phyloP scores from a whole-genome alignment of 2,113 vertebrate genomes.

The Penelope pileata region DNA sequence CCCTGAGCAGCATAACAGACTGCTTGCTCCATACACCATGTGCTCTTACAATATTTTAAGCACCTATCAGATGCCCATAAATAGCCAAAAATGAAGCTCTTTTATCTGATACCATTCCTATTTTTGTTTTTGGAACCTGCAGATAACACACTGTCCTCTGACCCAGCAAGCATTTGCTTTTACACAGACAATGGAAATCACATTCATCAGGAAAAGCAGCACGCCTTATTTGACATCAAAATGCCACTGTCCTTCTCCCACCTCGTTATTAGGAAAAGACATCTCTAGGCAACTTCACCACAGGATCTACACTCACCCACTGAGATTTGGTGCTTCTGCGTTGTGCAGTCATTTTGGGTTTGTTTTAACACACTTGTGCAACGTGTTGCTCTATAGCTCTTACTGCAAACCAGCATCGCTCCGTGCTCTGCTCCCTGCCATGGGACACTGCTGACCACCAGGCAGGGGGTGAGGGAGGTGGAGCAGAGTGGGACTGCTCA shows the following conservation, averaged over 20 bases:
- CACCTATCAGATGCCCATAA: neutral
- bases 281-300: neutral
- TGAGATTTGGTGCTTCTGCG: neutral
- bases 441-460: too few relatives aligned
- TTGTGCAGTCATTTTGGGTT: fast-evolving
- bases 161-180: neutral
- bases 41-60: neutral
- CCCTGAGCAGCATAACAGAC: neutral
- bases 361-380: neutral
- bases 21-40: neutral
- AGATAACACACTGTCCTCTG: neutral
- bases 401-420: fast-evolving
- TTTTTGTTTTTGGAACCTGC: neutral
- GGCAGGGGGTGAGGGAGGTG: neutral
- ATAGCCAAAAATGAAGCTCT: neutral
- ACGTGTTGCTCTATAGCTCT: neutral
- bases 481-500: fast-evolving
- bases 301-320: neutral
- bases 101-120: neutral
- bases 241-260: neutral
- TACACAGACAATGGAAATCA: neutral
- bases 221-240: neutral
- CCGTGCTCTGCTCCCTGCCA: neutral
- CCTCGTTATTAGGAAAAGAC: neutral
- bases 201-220: neutral